A percentile compares a stretch with the other conserved stretches of the same genome.
Evolutionary conservation across 2,113 vertebrate species (phyloP).

Genomic region (Pelobates fuscus): DNA sequence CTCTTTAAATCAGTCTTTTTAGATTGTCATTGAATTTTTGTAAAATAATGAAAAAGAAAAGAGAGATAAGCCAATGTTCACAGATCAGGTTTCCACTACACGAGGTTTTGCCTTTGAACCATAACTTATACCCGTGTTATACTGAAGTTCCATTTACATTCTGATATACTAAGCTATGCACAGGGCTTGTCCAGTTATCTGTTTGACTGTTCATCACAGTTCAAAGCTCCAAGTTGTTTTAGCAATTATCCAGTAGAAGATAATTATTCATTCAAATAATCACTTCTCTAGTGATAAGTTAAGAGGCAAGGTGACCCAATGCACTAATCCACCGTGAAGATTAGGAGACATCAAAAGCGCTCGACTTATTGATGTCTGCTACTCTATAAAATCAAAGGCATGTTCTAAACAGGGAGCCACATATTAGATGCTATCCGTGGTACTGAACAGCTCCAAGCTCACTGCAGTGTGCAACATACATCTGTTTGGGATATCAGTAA

Average conservation of each 20-base stretch:
- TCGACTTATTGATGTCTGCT: constrained; percentile 52
- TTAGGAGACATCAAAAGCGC: constrained; percentile 56
- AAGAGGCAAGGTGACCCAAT: constrained; percentile 56
- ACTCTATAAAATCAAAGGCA: constrained; percentile 34
- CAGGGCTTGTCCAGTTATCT: background rate
- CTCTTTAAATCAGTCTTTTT: no score
- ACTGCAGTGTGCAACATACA: no score
- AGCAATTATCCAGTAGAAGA: constrained; percentile 60
- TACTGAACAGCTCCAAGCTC: background rate
- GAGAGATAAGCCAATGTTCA: no score
- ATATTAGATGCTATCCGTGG: background rate
- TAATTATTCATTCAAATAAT: constrained; percentile 61
- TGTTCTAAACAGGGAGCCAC: background rate
- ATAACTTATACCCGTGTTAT: no score
- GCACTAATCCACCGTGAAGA: constrained; percentile 55
- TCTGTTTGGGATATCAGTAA: no score
- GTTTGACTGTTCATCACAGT: background rate
- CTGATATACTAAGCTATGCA: no score
- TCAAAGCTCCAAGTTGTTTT: constrained; percentile 56
- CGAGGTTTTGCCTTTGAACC: no score
- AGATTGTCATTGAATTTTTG: no score
- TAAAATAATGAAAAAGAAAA: no score
- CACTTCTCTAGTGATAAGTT: constrained; percentile 48
- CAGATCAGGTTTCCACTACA: no score
- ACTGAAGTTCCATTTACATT: no score